Evolutionary conservation across 2,797 vertebrate genomes (phyloP), one percentile per base, ranked within the genome.

Genomic region (Acanthiza pusilla): DNA sequence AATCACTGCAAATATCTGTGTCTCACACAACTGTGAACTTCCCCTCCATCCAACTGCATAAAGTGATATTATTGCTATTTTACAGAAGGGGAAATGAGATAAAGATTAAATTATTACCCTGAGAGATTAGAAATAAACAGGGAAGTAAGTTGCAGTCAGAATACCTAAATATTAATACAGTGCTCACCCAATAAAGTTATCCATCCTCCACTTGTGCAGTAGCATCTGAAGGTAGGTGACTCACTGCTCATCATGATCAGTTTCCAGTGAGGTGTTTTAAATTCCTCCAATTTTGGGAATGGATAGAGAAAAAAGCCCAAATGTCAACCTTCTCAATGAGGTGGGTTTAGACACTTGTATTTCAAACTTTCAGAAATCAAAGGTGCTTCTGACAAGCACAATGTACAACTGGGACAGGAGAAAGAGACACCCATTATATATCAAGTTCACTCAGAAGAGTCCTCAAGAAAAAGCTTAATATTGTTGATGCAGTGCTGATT

Each of bases 181-280:
- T 40, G 4, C 6, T 5, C 29, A 74, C 38, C 3, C 14, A 50
- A 16, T 45, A 48, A 74, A 36, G 8, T 38, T 48, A 43, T n/a
- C 7, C 8, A 21, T 16, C 29, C 25, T 76, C 16, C 13, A 43
- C 3, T 4, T 4, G 7, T 11, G 3, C 11, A 42, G 7, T 7
- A 57, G 7, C 17, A 14, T 51, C 45, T 81, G 50, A 74, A 61
- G 3, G 20, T 2, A 55, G 3, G 7, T 60, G n/a, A 51, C 34
- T 50, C n/a, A 27, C 7, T 43, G 16, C 17, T 6, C 12, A 51
- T 10, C 3, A 29, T 2, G 7, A 36, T 9, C 3, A 0, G 7
- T 76, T 68, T 82, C 54, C 36, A 54, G 13, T 27, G 21, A 80
- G 7, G 4, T 17, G 11, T 50, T 71, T 36, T 38, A 36, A 87